phyloP scores from a whole-genome alignment of 2,797 vertebrate species.

The Mallotus villosus region DNA sequence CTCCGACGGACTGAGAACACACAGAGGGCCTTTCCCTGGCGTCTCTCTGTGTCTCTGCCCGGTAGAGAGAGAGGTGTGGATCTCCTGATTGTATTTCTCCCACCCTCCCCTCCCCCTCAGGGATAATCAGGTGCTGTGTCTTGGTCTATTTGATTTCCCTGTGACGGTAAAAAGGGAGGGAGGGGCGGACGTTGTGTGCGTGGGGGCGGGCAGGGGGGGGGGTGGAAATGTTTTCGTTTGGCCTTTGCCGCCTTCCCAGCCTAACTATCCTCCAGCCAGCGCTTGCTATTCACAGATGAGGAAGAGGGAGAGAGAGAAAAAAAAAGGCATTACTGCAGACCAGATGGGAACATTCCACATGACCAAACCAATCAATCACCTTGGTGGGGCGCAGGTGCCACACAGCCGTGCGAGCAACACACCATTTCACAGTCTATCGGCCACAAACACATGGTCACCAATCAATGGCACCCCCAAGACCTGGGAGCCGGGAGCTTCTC shows the following conservation, averaged over 20 bases:
- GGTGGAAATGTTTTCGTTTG: conserved; percentile 72
- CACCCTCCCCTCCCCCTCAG: conserved; percentile 26
- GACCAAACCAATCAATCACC: conserved; percentile 99
- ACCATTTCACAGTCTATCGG: conserved; percentile 99
- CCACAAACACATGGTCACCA: conserved; percentile 99
- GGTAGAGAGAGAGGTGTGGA: conserved; percentile 43
- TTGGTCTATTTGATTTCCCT: conserved; percentile 61
- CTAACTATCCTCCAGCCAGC: conserved; percentile 80
- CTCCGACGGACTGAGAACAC: conserved; percentile 26
- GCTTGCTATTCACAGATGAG: conserved; percentile 80
- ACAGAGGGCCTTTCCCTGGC: conserved; percentile 33
- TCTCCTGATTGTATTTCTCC: conserved; percentile 61
- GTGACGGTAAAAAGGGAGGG: conserved; percentile 51
- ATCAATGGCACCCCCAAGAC: conserved; percentile 99
- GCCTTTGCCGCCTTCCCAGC: conserved; percentile 77
- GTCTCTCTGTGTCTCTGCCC: conserved; percentile 36
- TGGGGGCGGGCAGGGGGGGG: conserved; percentile 37
- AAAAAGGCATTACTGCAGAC: conserved; percentile 94
- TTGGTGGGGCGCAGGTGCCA: conserved; percentile 98
- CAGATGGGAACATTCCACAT: conserved; percentile 99
- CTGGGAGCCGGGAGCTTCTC: conserved; percentile 79
- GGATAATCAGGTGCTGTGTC: conserved; percentile 62
- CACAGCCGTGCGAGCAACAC: conserved; percentile 99
- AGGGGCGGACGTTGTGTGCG: neutral
- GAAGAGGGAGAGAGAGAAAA: conserved; percentile 31